Conservation (phyloP, 1,140 invertebrate genomes). For the Idris sp. region DNA sequence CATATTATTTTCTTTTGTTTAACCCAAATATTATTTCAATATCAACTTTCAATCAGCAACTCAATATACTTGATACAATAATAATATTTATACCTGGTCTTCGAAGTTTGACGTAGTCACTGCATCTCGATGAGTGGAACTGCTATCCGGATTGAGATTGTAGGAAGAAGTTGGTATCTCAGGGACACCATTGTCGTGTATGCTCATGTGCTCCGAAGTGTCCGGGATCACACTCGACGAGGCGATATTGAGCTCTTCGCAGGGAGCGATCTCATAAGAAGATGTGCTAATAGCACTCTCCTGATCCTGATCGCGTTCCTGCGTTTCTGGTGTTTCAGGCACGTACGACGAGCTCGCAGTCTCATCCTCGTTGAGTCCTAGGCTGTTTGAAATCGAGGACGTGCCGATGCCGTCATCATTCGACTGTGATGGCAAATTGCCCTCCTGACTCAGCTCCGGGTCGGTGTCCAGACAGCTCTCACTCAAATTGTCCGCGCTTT, state of each 20-base stretch:
- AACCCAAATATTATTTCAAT: too few relatives aligned
- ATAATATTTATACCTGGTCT: constrained; percentile 65
- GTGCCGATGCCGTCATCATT: constrained; percentile 76
- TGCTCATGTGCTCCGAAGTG: constrained; percentile 72
- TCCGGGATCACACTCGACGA: constrained; percentile 73
- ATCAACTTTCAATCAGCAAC: too few relatives aligned
- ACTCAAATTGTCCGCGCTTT: constrained; percentile 66
- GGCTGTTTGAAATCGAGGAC: constrained; percentile 70
- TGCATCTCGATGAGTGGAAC: constrained; percentile 70
- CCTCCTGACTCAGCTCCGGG: constrained; percentile 72
- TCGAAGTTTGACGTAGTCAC: constrained; percentile 74
- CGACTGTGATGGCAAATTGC: constrained; percentile 74
- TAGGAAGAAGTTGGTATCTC: constrained; percentile 76
- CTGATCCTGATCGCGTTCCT: constrained; percentile 76
- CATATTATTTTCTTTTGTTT: too few relatives aligned
- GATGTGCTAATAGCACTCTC: constrained; percentile 77
- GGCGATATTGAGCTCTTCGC: constrained; percentile 75
- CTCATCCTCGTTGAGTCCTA: constrained; percentile 73
- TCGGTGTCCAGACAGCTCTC: constrained; percentile 71
- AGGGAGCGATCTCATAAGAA: constrained; percentile 76
- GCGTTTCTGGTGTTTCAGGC: constrained; percentile 76
- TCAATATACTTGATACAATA: too few relatives aligned
- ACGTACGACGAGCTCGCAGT: constrained; percentile 76
- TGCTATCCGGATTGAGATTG: constrained; percentile 74
- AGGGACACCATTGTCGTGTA: constrained; percentile 74